These are phyloP conservation scores for Cromileptes altivelis DNA, from an alignment of 2,113 vertebrate genomes.

Conservation along the genomic window DNA sequence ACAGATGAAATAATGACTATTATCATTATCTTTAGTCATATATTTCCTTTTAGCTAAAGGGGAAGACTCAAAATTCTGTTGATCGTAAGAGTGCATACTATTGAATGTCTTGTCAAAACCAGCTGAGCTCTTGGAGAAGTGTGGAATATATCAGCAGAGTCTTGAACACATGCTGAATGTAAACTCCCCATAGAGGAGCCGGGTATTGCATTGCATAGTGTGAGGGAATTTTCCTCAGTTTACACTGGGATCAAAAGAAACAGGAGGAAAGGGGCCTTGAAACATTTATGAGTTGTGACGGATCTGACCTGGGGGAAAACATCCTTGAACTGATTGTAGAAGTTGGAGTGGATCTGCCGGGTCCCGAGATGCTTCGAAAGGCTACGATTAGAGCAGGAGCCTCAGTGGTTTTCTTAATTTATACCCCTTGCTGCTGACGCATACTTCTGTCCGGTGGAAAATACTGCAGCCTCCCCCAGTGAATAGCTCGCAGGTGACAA, in stretches of 20 bases:
- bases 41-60: neutral
- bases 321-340: constrained; percentile 66
- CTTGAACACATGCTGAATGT: constrained; percentile 36
- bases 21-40: constrained; percentile 15
- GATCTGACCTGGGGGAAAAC: constrained; percentile 73
- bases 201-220: constrained; percentile 56
- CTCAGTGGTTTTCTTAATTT: constrained; percentile 63
- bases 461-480: constrained; percentile 70
- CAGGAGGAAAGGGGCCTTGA: constrained; percentile 66
- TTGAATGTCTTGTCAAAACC: constrained; percentile 13
- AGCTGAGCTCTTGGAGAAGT: neutral
- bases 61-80: constrained; percentile 3
- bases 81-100: neutral
- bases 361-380: constrained; percentile 54
- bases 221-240: constrained; percentile 69
- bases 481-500: constrained; percentile 88
- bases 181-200: constrained; percentile 56
- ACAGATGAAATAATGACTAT: constrained; percentile 21
- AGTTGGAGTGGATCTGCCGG: constrained; percentile 58
- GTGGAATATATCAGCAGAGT: constrained; percentile 17
- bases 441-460: constrained; percentile 69
- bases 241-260: constrained; percentile 70
- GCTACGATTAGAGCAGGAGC: constrained; percentile 52
- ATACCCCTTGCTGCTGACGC: constrained; percentile 66
- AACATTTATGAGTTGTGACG: constrained; percentile 81